Percentiles rank a stretch among this genome's conserved stretches.
Evolutionary conservation across 2,797 vertebrate species (phyloP).

Genomic region (Anniella stebbinsi): DNA sequence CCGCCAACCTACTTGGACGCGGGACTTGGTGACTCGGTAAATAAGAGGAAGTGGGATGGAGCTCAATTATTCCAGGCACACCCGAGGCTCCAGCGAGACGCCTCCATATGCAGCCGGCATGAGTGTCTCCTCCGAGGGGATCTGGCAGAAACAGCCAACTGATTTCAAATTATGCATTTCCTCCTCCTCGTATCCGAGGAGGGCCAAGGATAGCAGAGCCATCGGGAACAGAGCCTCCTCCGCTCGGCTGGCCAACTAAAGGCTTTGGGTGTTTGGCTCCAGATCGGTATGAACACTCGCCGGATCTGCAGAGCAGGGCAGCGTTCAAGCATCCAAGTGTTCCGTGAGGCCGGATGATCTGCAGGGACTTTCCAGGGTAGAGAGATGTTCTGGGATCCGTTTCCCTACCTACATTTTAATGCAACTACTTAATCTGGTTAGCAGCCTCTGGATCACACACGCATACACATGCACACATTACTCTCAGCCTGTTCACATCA

Average conservation of each 20-base stretch:
- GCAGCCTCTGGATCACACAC: too few relatives aligned
- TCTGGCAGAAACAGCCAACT: constrained; percentile 57
- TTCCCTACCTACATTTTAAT: neutral
- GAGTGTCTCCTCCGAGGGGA: constrained; percentile 59
- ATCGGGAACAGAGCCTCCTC: constrained; percentile 19
- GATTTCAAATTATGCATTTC: constrained; percentile 69
- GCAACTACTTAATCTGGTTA: too few relatives aligned
- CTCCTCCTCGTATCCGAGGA: constrained; percentile 54
- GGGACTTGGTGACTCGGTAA: constrained; percentile 16
- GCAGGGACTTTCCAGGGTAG: neutral
- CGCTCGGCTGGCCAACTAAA: constrained; percentile 9
- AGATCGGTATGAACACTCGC: fast-evolving
- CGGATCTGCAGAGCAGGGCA: neutral
- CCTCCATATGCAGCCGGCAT: constrained; percentile 66
- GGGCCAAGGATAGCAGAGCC: constrained; percentile 51
- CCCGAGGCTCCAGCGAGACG: constrained; percentile 55
- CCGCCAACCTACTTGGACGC: neutral
- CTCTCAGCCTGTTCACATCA: too few relatives aligned
- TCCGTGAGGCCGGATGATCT: too few relatives aligned
- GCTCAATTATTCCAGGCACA: constrained; percentile 65
- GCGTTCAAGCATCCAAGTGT: neutral
- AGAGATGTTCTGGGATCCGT: neutral
- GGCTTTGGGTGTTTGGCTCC: neutral
- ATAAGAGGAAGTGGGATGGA: constrained; percentile 35
- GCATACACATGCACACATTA: too few relatives aligned